Percentiles rank a stretch among this genome's conserved stretches.
Evolutionary conservation across 2,797 vertebrate genomes (phyloP).

Genomic region (Odontamblyopus lacepedii): DNA sequence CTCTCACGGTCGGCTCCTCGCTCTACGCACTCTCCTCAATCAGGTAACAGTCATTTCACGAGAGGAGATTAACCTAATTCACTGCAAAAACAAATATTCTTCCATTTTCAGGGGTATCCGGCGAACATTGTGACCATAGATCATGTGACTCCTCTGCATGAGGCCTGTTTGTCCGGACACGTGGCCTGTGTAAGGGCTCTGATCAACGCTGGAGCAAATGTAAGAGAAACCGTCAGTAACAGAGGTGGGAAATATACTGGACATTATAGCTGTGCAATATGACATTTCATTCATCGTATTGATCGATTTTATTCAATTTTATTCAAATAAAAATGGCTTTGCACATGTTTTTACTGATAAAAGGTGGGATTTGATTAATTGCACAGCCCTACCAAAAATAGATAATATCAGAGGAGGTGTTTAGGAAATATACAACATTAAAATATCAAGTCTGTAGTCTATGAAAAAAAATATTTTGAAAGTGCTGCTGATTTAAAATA

Average conservation of each 20-base stretch:
- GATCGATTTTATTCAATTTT: too few relatives aligned
- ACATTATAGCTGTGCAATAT: too few relatives aligned
- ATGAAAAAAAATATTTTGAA: too few relatives aligned
- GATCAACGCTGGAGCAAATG: constrained; percentile 90
- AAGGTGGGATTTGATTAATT: too few relatives aligned
- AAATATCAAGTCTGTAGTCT: too few relatives aligned
- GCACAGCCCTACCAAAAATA: too few relatives aligned
- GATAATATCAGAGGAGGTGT: too few relatives aligned
- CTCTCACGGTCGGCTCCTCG: constrained; percentile 92
- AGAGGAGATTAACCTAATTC: not conserved
- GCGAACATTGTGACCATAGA: constrained; percentile 91
- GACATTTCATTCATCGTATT: too few relatives aligned
- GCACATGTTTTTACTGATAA: too few relatives aligned
- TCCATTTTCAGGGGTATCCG: constrained; percentile 82
- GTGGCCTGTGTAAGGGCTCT: constrained; percentile 90
- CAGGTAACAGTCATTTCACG: constrained; percentile 71
- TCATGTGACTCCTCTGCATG: constrained; percentile 92
- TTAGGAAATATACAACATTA: too few relatives aligned
- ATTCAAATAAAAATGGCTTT: too few relatives aligned
- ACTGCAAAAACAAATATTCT: not conserved
- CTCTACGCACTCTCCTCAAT: constrained; percentile 88
- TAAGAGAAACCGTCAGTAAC: constrained; percentile 55
- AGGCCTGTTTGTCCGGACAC: constrained; percentile 93
- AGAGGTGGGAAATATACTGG: not conserved
- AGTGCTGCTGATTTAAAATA: too few relatives aligned